A percentile compares a stretch with the other conserved stretches of the same genome.
These are phyloP conservation scores for Odontomachus brunneus DNA, from an alignment of 1,140 invertebrate species.

Conservation along the genomic window DNA sequence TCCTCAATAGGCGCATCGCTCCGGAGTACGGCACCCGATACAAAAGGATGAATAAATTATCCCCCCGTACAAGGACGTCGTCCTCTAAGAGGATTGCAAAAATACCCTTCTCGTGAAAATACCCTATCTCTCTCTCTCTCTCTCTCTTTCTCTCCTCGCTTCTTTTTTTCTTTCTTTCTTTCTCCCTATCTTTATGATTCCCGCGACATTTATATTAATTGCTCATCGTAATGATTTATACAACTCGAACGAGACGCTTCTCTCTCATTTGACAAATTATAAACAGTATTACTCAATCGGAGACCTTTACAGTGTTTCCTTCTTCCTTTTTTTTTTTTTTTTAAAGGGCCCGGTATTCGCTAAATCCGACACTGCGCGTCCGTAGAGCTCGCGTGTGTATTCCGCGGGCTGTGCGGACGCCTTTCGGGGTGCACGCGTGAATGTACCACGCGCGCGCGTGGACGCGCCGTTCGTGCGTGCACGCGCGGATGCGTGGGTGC, in stretches of 20 bases:
- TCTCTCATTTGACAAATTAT: too few relatives aligned
- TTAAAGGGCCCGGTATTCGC: not conserved
- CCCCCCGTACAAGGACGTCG: not conserved
- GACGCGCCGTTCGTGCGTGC: constrained; percentile 61
- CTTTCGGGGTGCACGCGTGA: constrained; percentile 47
- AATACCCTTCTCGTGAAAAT: too few relatives aligned
- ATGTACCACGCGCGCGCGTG: constrained; percentile 47
- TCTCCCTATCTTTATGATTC: not conserved
- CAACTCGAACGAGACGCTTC: not conserved
- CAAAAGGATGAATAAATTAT: constrained; percentile 21
- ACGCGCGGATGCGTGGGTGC: constrained; percentile 74
- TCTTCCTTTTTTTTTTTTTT: too few relatives aligned
- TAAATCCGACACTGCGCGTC: constrained; percentile 38
- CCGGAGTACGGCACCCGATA: too few relatives aligned
- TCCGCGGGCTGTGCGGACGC: constrained; percentile 32
- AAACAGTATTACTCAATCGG: not conserved
- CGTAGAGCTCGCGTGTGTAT: constrained; percentile 45
- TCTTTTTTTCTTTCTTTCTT: too few relatives aligned
- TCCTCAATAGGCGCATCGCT: not conserved
- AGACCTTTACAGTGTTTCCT: constrained; percentile 20
- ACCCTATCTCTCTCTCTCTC: not conserved
- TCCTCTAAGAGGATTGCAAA: not conserved
- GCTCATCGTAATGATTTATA: not conserved
- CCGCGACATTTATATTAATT: not conserved
- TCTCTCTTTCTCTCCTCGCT: not conserved